These are phyloP conservation scores for Trichosurus vulpecula DNA, from an alignment of 2,797 vertebrate species.

Conservation along the genomic window DNA sequence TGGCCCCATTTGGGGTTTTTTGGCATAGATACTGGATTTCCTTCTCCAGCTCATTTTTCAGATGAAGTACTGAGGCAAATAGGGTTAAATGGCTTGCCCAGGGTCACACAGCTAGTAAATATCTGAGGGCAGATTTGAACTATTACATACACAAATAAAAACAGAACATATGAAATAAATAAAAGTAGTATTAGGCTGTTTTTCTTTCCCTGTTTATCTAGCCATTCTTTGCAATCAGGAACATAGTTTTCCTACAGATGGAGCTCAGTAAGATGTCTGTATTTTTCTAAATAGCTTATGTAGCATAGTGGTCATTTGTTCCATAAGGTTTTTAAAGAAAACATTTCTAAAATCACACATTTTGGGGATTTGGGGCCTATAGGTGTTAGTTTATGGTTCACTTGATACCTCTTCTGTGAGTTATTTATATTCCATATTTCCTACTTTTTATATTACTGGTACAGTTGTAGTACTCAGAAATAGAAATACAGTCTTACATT, in stretches of 20 bases:
- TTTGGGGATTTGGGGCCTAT: not conserved
- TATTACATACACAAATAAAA: not conserved
- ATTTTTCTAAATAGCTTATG: not conserved
- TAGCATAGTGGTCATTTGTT: not conserved
- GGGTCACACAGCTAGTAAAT: not conserved
- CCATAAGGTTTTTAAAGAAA: not conserved
- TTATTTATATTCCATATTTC: not conserved
- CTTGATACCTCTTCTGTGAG: not conserved
- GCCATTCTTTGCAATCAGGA: not conserved
- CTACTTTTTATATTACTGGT: not conserved
- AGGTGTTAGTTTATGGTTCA: not conserved
- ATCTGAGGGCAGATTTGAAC: not conserved
- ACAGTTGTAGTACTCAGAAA: not conserved
- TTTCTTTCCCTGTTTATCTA: not conserved
- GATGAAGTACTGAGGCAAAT: not conserved
- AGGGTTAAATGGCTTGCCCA: not conserved
- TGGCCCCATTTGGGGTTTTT: not conserved
- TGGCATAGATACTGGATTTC: not conserved
- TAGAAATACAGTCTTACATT: not conserved
- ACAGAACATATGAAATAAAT: not conserved
- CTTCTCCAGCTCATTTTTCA: not conserved
- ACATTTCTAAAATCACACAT: not conserved
- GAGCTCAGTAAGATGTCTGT: not conserved
- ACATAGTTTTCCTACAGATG: not conserved
- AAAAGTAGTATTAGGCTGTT: not conserved